Evolutionary conservation across 2,797 vertebrate species (phyloP), one percentile per base, ranked within the genome.

Genomic region (Acrocephalus scirpaceus): DNA sequence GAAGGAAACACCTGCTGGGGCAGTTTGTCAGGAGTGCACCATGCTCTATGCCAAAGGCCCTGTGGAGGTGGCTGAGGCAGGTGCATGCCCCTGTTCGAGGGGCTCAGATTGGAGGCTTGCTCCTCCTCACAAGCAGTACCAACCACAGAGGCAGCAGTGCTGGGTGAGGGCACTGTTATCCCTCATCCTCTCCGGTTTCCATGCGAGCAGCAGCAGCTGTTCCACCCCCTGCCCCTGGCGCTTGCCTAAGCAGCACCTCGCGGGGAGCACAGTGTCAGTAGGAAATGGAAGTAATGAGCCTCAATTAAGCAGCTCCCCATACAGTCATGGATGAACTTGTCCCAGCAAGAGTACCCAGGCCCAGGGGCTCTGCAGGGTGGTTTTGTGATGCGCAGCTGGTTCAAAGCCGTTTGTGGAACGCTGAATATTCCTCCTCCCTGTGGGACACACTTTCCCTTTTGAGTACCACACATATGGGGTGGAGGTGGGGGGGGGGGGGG

Each of bases 231-330:
- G 83, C 95, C 80, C 96, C 86, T 20, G 54, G 36, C 3, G 2
- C 92, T 84, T 26, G 83, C 76, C 72, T 66, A 82, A 66, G 95
- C 92, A 40, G 90, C 32, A 38, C 90, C 77, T 88, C 72, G 36
- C 64, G 34, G 90, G 91, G 86, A 25, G 77, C 80, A 38, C 88
- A 30, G 70, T 88, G 75, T 57, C 79, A 40, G 88, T 94, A 87
- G 95, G 96, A 90, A 93, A 89, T 93, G 79, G 82, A 83, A 91
- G 85, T 93, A 94, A 95, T 95, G 96, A 96, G 91, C 72, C 88
- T 88, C 79, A 94, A 86, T 94, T 96, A 86, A 86, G 87, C 90
- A 94, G 92, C 86, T 96, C 72, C 84, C 76, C 81, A 93, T 91
- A 95, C 56, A 72, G 80, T 32, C 2, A 0, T 51, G 89, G 91